Evolutionary conservation across 2,888 invertebrate genomes (phyloP).

Genomic region (Aleiodes testaceus): DNA sequence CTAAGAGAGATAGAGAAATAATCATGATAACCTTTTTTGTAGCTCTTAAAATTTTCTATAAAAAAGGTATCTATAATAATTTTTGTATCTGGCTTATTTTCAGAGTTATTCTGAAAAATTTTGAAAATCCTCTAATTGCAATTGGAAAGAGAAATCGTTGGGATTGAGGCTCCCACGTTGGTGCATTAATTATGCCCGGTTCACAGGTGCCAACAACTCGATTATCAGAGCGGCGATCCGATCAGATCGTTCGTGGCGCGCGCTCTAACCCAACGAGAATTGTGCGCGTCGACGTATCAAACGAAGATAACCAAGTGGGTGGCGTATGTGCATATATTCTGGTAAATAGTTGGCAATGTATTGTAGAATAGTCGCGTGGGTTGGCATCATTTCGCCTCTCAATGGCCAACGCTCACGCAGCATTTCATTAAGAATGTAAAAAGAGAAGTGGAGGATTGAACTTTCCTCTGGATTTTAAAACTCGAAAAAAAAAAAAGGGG

Average conservation of each 20-base stretch:
- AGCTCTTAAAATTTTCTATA: too few species aligned
- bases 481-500: background rate
- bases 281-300: constrained; percentile 50
- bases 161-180: constrained; percentile 11
- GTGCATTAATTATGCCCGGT: constrained; percentile 68
- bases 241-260: constrained; percentile 58
- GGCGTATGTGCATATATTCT: constrained; percentile 5
- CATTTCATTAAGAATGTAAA: constrained; percentile 5
- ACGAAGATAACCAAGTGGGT: constrained; percentile 40
- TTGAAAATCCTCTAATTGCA: too few species aligned
- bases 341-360: constrained; percentile 12
- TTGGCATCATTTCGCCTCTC: constrained; percentile 45
- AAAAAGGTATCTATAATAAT: too few species aligned
- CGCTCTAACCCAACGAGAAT: constrained; percentile 52
- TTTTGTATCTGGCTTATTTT: too few species aligned
- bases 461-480: constrained; percentile 12
- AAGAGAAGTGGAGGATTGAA: background rate
- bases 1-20: too few species aligned
- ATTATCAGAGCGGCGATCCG: constrained; percentile 68
- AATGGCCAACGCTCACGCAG: constrained; percentile 39
- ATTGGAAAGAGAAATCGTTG: too few species aligned
- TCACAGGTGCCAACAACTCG: constrained; percentile 71
- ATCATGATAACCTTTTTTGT: too few species aligned
- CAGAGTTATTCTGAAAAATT: too few species aligned
- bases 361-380: constrained; percentile 46